Conservation (phyloP, 2,113 vertebrate species). For the Gavia stellata region DNA sequence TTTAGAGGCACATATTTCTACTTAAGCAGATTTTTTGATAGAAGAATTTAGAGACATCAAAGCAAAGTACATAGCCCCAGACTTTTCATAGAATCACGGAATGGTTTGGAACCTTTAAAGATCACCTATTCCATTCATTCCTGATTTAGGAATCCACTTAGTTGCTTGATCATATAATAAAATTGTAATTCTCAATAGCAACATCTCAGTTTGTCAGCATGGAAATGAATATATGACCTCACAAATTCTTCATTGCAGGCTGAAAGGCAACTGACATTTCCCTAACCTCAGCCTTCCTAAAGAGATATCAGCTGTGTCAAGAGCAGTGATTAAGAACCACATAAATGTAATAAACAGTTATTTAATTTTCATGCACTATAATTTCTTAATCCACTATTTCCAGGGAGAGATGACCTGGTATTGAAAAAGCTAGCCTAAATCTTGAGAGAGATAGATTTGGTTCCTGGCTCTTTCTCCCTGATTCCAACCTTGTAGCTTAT, state of each 20-base stretch:
- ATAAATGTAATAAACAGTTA: neutral
- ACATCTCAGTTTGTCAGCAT: neutral
- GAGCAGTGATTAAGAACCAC: neutral
- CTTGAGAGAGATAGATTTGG: neutral
- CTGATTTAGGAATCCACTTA: neutral
- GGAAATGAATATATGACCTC: neutral
- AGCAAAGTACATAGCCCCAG: neutral
- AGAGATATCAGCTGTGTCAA: neutral
- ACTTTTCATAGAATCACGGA: neutral
- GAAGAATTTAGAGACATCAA: neutral
- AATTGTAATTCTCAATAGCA: neutral
- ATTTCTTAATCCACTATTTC: neutral
- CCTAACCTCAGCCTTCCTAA: neutral
- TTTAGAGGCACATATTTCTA: neutral
- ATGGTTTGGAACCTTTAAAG: neutral
- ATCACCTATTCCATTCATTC: neutral
- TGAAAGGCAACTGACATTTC: neutral
- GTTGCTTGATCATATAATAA: neutral
- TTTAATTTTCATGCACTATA: neutral
- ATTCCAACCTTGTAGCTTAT: neutral
- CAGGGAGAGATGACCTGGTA: neutral
- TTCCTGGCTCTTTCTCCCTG: neutral
- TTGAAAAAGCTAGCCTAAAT: neutral
- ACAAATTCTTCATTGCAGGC: neutral
- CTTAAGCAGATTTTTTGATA: neutral